Evolutionary conservation across 2,113 vertebrate species (phyloP).

Genomic region (Regulus satrapa): DNA sequence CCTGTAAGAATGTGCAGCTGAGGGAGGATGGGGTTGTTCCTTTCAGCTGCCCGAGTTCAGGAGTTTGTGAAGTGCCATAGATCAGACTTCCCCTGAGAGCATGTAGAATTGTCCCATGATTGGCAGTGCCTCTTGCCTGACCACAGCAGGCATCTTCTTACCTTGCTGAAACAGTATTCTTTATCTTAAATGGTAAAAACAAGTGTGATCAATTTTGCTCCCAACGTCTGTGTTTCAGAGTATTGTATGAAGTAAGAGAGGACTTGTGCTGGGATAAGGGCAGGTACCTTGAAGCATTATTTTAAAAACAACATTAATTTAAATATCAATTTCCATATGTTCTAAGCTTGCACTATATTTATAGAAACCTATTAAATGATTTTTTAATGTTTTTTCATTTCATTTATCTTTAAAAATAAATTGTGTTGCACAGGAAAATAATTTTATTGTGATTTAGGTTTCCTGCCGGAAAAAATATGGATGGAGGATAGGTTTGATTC

Average conservation of each 20-base stretch:
- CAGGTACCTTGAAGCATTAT: not conserved
- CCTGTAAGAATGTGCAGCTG: not conserved
- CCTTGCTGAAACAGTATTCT: not conserved
- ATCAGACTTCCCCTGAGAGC: not conserved
- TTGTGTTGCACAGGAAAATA: fast-evolving
- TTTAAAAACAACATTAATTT: not conserved
- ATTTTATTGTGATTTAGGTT: not conserved
- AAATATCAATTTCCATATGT: not conserved
- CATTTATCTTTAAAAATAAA: not conserved
- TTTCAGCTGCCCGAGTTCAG: not conserved
- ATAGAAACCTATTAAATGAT: not conserved
- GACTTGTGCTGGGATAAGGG: not conserved
- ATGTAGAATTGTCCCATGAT: not conserved
- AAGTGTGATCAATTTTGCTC: not conserved
- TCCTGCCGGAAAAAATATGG: not conserved
- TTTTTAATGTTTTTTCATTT: not conserved
- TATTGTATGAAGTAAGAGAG: not conserved
- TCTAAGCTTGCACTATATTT: not conserved
- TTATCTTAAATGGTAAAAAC: not conserved
- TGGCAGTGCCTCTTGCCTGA: not conserved
- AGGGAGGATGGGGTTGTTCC: not conserved
- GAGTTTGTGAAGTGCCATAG: not conserved
- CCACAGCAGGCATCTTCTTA: not conserved
- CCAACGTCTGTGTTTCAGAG: not conserved
- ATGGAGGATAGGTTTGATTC: not conserved